Evolutionary conservation across 2,888 invertebrate species (phyloP).

Genomic region (Nymphalis polychloros): DNA sequence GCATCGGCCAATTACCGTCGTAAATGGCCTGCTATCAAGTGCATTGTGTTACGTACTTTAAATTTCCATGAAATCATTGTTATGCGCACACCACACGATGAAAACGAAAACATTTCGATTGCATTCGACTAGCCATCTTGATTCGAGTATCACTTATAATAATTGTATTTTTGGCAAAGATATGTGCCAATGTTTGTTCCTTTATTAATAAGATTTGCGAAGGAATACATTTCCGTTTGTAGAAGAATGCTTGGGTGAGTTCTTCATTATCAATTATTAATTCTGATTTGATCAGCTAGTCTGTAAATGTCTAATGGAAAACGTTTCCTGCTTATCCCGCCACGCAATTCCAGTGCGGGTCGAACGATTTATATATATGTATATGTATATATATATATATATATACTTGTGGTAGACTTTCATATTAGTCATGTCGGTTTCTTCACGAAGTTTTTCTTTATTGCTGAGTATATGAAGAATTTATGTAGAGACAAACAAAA

Average conservation of each 20-base stretch:
- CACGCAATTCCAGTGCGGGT: too few relatives aligned
- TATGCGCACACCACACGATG: conserved; percentile 12
- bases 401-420: too few relatives aligned
- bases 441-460: too few relatives aligned
- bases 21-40: conserved; percentile 23
- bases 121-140: conserved; percentile 4
- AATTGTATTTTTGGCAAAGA: background rate
- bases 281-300: background rate
- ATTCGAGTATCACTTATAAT: background rate
- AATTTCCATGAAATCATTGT: conserved; percentile 43
- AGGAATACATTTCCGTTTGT: conserved; percentile 4
- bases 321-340: too few relatives aligned
- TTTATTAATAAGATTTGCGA: conserved; percentile 6
- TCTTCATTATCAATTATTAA: background rate
- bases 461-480: too few relatives aligned
- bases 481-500: too few relatives aligned
- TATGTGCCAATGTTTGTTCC: conserved; percentile 10
- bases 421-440: too few relatives aligned
- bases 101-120: conserved; percentile 21
- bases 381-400: too few relatives aligned
- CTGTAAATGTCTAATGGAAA: too few relatives aligned
- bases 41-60: conserved; percentile 28
- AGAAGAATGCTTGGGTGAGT: conserved; percentile 20
- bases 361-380: too few relatives aligned
- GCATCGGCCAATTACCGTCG: conserved; percentile 4